Evolutionary conservation across 2,113 vertebrate species (phyloP).

Genomic region (Cephalopterus ornatus): DNA sequence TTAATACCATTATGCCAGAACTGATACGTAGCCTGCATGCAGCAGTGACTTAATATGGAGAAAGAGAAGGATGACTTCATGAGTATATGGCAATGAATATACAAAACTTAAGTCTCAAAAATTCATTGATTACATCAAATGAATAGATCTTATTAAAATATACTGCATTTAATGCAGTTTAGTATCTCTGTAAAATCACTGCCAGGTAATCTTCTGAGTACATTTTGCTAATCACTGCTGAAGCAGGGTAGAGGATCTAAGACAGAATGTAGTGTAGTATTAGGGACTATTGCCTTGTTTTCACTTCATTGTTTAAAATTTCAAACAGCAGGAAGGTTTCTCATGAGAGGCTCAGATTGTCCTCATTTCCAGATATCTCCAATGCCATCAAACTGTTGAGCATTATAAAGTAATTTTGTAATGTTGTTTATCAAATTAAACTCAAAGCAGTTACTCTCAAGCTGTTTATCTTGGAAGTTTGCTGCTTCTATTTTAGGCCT

Average conservation of each 20-base stretch:
- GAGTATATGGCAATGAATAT: background rate
- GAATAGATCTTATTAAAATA: background rate
- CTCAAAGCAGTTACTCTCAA: conserved; percentile 17
- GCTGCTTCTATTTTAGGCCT: conserved; percentile 49
- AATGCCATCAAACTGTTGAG: background rate
- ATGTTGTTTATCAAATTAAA: conserved; percentile 46
- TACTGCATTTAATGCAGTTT: background rate
- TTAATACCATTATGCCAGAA: background rate
- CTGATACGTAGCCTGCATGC: background rate
- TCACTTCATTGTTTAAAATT: background rate
- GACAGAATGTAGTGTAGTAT: background rate
- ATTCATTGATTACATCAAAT: background rate
- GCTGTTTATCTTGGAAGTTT: conserved; percentile 52
- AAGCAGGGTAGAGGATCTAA: background rate
- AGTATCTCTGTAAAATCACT: background rate
- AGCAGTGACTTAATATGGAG: background rate
- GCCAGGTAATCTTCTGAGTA: fast-evolving
- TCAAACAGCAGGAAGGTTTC: background rate
- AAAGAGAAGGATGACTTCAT: background rate
- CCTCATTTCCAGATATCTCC: conserved; percentile 2
- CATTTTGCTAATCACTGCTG: background rate
- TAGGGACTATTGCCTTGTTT: background rate
- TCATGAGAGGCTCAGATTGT: conserved; percentile 15
- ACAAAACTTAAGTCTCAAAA: background rate
- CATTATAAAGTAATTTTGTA: conserved; percentile 22